phyloP scores from a whole-genome alignment of 2,113 vertebrate genomes.

The Anolis carolinensis region DNA sequence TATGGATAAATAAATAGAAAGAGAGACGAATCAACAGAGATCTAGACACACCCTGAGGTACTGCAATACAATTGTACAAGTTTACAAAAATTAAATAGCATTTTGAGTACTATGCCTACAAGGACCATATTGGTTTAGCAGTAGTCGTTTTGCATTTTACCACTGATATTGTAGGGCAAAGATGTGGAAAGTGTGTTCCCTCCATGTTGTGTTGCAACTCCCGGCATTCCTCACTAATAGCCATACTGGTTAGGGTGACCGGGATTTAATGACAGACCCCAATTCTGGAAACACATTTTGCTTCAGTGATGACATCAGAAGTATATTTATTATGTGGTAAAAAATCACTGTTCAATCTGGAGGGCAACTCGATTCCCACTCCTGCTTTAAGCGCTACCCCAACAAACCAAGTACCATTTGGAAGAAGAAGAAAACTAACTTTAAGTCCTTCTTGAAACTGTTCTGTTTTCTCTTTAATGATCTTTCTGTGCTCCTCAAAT shows the following conservation, averaged over 20 bases:
- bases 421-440: constrained; percentile 68
- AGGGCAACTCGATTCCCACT: too few relatives aligned
- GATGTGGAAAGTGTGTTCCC: too few relatives aligned
- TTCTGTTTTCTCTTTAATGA: constrained; percentile 78
- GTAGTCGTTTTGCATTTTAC: neutral
- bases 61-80: neutral
- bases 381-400: neutral
- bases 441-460: constrained; percentile 85
- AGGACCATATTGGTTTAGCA: neutral
- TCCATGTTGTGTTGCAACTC: too few relatives aligned
- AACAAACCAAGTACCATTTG: neutral
- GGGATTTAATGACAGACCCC: neutral
- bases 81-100: neutral
- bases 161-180: too few relatives aligned
- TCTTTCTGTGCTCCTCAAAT: constrained; percentile 83
- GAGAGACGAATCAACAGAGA: neutral
- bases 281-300: neutral
- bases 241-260: neutral
- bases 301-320: neutral
- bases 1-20: neutral
- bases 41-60: neutral
- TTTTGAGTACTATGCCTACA: neutral
- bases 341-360: neutral
- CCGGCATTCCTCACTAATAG: neutral
- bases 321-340: too few relatives aligned